phyloP scores from a whole-genome alignment of 2,888 invertebrate species.

The Steinernema hermaphroditum region DNA sequence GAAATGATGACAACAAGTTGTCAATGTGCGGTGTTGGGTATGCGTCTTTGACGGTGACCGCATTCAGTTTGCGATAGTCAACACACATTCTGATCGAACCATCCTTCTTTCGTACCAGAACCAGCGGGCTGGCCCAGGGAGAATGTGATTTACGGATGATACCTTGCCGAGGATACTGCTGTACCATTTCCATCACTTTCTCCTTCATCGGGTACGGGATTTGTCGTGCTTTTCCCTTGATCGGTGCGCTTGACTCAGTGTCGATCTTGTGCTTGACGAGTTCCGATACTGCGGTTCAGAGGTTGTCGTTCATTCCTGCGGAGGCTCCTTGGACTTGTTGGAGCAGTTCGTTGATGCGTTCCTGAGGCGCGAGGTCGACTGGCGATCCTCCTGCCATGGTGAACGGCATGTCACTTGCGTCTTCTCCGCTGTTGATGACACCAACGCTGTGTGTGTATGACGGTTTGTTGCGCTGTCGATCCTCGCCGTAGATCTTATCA shows the following conservation, averaged over 20 bases:
- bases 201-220: constrained; percentile 32
- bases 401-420: too few relatives aligned
- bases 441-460: too few relatives aligned
- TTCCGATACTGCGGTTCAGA: too few relatives aligned
- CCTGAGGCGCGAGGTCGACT: too few relatives aligned
- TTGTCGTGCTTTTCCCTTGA: background rate
- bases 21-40: constrained; percentile 49
- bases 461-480: too few relatives aligned
- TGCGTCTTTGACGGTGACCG: constrained; percentile 40
- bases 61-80: constrained; percentile 50
- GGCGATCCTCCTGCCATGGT: too few relatives aligned
- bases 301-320: too few relatives aligned
- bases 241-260: background rate
- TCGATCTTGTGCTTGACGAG: constrained; percentile 34
- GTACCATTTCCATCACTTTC: constrained; percentile 33
- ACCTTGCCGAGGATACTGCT: constrained; percentile 35
- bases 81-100: constrained; percentile 46
- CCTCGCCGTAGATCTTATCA: too few relatives aligned
- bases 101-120: constrained; percentile 66
- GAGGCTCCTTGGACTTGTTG: too few relatives aligned
- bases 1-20: constrained; percentile 38
- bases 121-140: constrained; percentile 66
- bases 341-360: too few relatives aligned
- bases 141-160: constrained; percentile 52
- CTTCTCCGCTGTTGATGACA: too few relatives aligned